phyloP scores from a whole-genome alignment of 2,113 vertebrate species.

The Sander lucioperca region DNA sequence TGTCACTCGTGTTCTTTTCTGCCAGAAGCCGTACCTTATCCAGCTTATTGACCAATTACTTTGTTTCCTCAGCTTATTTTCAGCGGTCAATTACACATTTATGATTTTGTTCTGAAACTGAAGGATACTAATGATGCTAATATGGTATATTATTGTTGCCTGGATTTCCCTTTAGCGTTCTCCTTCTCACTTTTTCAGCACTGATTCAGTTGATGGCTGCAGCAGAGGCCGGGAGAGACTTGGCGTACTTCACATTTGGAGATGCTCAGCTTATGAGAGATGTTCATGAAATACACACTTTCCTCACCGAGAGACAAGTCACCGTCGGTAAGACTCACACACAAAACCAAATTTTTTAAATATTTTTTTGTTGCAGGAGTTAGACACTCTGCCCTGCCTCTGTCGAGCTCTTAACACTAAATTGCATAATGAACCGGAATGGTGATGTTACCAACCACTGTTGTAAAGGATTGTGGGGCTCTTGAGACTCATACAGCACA shows the following conservation, averaged over 20 bases:
- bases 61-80: slow-evolving; percentile 28
- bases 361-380: not conserved
- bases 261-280: slow-evolving; percentile 94
- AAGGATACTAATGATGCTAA: not conserved
- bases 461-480: not conserved
- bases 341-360: not conserved
- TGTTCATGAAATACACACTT: slow-evolving; percentile 90
- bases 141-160: not conserved
- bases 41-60: slow-evolving; percentile 62
- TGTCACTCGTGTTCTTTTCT: slow-evolving; percentile 52
- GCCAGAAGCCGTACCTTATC: slow-evolving; percentile 34
- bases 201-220: slow-evolving; percentile 97
- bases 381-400: not conserved
- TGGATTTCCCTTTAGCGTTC: slow-evolving; percentile 5
- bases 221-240: slow-evolving; percentile 91
- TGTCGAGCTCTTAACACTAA: slow-evolving; percentile 11
- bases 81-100: slow-evolving; percentile 50
- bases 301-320: slow-evolving; percentile 88
- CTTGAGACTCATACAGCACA: slow-evolving; percentile 12
- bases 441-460: slow-evolving; percentile 23
- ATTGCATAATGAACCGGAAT: slow-evolving; percentile 48
- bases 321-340: slow-evolving; percentile 88
- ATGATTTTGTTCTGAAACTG: slow-evolving; percentile 33
- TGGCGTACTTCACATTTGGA: slow-evolving; percentile 98
- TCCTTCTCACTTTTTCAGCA: slow-evolving; percentile 80